These are phyloP conservation scores for Prietella phreatophila DNA, from an alignment of 2,113 vertebrate species.

Conservation along the genomic window DNA sequence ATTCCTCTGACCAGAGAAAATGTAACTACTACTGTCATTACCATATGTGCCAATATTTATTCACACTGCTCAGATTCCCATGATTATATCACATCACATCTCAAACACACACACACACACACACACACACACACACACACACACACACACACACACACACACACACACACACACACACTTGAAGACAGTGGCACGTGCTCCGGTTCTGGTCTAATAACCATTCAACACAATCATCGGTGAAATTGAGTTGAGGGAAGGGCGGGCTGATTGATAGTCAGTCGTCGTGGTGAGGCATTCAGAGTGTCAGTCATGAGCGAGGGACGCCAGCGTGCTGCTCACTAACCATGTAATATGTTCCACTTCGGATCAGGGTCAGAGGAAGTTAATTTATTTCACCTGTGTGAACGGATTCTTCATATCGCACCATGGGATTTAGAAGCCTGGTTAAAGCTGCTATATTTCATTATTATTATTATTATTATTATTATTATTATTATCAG, in stretches of 20 bases:
- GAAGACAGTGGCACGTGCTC: conserved; percentile 17
- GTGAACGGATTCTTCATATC: background rate
- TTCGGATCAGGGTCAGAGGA: conserved; percentile 51
- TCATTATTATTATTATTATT: background rate
- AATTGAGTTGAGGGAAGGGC: conserved; percentile 31
- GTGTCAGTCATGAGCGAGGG: conserved; percentile 42
- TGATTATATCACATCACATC: conserved; percentile 3
- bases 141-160: background rate
- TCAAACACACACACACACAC: background rate
- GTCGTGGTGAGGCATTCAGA: conserved; percentile 24
- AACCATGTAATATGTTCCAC: conserved; percentile 51
- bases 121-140: conserved; percentile 32
- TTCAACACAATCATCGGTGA: conserved; percentile 34
- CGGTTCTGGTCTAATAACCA: conserved; percentile 44
- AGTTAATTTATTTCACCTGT: conserved; percentile 34
- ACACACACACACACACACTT: conserved; percentile 25
- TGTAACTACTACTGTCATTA: conserved; percentile 4
- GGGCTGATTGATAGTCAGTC: conserved; percentile 44
- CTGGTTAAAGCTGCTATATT: background rate
- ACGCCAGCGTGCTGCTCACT: conserved; percentile 40
- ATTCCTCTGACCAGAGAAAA: background rate
- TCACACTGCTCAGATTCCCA: conserved; percentile 7
- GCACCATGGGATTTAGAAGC: background rate
- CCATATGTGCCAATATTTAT: background rate
- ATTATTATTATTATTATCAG: background rate